Conservation (phyloP, 2,113 vertebrate species). For the Epinephelus cyanopodus region DNA sequence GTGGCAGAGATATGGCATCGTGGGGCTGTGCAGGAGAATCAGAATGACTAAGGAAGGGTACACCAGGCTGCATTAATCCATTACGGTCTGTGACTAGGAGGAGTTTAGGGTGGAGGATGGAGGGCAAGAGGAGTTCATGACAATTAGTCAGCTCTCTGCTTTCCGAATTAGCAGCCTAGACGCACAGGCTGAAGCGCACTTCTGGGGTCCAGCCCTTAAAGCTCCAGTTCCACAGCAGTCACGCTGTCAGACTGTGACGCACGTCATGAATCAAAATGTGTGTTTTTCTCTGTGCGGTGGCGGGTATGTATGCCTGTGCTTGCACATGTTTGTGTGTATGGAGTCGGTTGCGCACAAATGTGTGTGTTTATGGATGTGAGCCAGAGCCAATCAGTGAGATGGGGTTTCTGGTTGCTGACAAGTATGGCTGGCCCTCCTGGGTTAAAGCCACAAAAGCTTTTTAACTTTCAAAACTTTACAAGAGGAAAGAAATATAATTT, state of each 20-base stretch:
- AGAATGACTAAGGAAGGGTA: slow-evolving; percentile 32
- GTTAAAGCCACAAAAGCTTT: slow-evolving; percentile 78
- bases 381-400: slow-evolving; percentile 75
- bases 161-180: slow-evolving; percentile 57
- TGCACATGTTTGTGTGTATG: neutral
- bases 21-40: slow-evolving; percentile 17
- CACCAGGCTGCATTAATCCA: slow-evolving; percentile 67
- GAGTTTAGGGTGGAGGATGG: slow-evolving; percentile 63
- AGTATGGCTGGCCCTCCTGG: slow-evolving; percentile 61
- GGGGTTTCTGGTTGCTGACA: slow-evolving; percentile 73
- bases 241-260: slow-evolving; percentile 10
- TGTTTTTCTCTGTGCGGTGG: neutral
- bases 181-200: slow-evolving; percentile 30
- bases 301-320: neutral
- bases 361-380: slow-evolving; percentile 58
- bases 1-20: slow-evolving; percentile 28
- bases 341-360: neutral
- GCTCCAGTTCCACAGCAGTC: slow-evolving; percentile 7
- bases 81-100: slow-evolving; percentile 64
- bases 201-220: slow-evolving; percentile 25
- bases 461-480: slow-evolving; percentile 67
- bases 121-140: slow-evolving; percentile 71
- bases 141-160: slow-evolving; percentile 73
- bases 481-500: slow-evolving; percentile 61
- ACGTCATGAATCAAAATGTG: slow-evolving; percentile 20